A percentile compares a stretch with the other conserved stretches of the same genome.
phyloP scores from a whole-genome alignment of 2,888 invertebrate genomes.

The Acanthosepion lycidas region DNA sequence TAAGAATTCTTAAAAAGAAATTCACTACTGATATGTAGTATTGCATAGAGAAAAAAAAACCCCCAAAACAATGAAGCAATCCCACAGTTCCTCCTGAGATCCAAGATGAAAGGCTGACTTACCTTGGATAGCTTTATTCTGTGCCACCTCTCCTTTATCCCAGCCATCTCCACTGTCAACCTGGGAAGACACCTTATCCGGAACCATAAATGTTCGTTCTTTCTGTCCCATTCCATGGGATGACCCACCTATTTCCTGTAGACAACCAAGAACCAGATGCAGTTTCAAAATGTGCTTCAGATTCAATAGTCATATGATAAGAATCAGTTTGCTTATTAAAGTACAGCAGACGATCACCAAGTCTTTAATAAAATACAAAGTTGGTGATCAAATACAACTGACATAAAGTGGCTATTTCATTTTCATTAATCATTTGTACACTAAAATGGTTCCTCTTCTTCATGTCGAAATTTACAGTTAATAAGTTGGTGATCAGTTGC shows the following conservation, averaged over 20 bases:
- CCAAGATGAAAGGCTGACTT: conserved; percentile 22
- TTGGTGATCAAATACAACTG: background rate
- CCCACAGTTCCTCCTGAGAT: background rate
- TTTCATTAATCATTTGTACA: background rate
- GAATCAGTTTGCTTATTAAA: too few relatives aligned
- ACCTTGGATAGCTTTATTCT: background rate
- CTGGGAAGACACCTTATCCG: conserved; percentile 21
- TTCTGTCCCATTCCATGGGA: background rate
- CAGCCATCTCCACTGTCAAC: conserved; percentile 23
- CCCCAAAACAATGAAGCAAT: background rate
- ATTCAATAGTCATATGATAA: background rate
- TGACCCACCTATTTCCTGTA: background rate
- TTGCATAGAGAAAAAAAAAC: too few relatives aligned
- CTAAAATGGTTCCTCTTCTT: background rate
- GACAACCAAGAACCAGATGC: conserved; percentile 3
- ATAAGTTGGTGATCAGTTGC: background rate
- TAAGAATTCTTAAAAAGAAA: too few relatives aligned
- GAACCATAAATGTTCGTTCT: conserved; percentile 10
- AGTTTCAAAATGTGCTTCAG: background rate
- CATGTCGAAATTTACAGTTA: background rate
- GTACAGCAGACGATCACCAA: too few relatives aligned
- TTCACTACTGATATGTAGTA: too few relatives aligned
- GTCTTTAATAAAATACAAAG: background rate
- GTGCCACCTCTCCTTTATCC: conserved; percentile 20
- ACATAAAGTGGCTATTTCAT: background rate